phyloP scores from a whole-genome alignment of 2,113 vertebrate species.

The Melospiza melodia region DNA sequence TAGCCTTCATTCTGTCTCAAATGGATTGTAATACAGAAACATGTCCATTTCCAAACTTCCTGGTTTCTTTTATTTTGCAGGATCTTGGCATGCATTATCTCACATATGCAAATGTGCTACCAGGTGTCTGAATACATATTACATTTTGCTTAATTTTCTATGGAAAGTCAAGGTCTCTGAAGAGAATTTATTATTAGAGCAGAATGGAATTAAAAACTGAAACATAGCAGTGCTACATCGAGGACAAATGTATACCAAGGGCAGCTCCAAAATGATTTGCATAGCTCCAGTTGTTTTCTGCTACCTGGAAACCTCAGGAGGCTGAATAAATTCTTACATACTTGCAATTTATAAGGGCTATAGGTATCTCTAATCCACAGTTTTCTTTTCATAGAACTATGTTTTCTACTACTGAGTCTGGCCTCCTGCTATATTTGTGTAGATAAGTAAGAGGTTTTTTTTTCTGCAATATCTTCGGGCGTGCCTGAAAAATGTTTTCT shows the following conservation, averaged over 20 bases:
- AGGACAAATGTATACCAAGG: not conserved
- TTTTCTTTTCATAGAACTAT: not conserved
- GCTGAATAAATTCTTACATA: not conserved
- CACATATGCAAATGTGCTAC: not conserved
- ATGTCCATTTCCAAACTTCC: not conserved
- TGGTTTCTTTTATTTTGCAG: not conserved
- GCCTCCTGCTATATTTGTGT: not conserved
- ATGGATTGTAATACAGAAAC: not conserved
- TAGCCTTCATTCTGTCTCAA: not conserved
- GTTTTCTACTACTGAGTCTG: not conserved
- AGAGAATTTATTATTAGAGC: not conserved
- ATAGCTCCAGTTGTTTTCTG: not conserved
- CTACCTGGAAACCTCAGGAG: not conserved
- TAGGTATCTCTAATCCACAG: not conserved
- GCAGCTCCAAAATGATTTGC: not conserved
- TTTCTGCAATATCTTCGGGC: not conserved
- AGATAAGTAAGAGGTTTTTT: not conserved
- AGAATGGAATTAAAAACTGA: not conserved
- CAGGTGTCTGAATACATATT: not conserved
- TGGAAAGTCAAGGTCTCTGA: not conserved
- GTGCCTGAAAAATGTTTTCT: conserved; percentile 51
- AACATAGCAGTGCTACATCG: not conserved
- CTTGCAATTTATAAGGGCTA: not conserved
- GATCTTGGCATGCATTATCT: not conserved
- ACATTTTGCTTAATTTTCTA: not conserved